These are phyloP conservation scores for Ochotona princeps DNA, from an alignment of 2,113 vertebrate genomes.

Conservation along the genomic window DNA sequence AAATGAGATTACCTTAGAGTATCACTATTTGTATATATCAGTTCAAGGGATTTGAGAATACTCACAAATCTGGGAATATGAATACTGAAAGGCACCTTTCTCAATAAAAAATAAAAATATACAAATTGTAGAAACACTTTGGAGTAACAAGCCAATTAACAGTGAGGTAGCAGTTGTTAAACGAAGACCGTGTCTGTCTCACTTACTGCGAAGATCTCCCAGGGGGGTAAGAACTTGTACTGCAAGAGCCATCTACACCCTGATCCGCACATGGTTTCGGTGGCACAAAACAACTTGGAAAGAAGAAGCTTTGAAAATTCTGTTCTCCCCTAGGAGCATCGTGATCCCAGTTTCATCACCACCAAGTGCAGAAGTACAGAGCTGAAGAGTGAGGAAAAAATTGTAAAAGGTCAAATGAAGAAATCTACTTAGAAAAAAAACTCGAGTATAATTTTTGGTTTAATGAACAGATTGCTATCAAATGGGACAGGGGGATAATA, in stretches of 20 bases:
- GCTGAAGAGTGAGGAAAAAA: not conserved
- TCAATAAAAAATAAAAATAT: not conserved
- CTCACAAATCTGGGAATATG: not conserved
- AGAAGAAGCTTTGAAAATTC: not conserved
- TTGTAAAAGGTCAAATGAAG: not conserved
- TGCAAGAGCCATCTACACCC: too few species aligned
- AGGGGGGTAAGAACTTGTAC: not conserved
- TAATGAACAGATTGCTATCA: not conserved
- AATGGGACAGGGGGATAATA: not conserved
- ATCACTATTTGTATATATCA: not conserved
- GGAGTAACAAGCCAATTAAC: not conserved
- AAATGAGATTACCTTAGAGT: not conserved
- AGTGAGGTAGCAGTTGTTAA: not conserved
- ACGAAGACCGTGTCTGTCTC: not conserved
- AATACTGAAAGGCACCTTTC: not conserved
- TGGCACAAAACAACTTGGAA: not conserved
- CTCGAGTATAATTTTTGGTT: not conserved
- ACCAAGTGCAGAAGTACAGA: not conserved
- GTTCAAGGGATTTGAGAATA: not conserved
- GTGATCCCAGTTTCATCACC: not conserved
- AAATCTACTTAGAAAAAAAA: not conserved
- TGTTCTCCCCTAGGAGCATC: not conserved
- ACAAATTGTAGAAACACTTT: slow-evolving; percentile 4
- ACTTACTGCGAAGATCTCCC: not conserved
- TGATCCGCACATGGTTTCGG: not conserved